Percentiles rank a stretch among this genome's conserved stretches.
These are phyloP conservation scores for Heterohyrax brucei DNA, from an alignment of 2,797 vertebrate genomes.

Conservation along the genomic window DNA sequence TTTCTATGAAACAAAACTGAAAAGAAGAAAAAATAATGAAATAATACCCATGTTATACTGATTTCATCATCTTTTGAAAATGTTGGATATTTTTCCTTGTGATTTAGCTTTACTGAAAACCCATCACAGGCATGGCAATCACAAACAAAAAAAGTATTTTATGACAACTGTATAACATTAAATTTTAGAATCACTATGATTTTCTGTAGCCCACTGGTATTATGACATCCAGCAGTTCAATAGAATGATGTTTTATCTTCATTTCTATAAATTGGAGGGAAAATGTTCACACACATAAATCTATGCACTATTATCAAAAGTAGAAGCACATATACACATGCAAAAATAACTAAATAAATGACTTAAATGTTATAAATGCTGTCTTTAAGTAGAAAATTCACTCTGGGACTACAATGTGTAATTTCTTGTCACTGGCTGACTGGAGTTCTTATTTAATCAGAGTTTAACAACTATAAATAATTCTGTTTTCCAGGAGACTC, in stretches of 20 bases:
- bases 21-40: not conserved
- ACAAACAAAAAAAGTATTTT: not conserved
- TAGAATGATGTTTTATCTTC: conserved; percentile 15
- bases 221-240: conserved; percentile 58
- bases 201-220: not conserved
- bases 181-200: conserved; percentile 64
- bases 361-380: conserved; percentile 8
- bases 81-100: not conserved
- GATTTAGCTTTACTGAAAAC: conserved; percentile 20
- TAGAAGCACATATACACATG: not conserved
- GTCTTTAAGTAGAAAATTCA: not conserved
- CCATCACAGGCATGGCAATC: not conserved
- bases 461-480: conserved; percentile 84
- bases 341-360: not conserved
- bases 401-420: conserved; percentile 77
- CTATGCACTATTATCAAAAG: conserved; percentile 33
- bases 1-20: not conserved
- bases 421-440: conserved; percentile 79
- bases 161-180: not conserved
- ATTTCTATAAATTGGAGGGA: not conserved
- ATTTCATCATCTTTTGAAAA: not conserved
- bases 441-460: conserved; percentile 84
- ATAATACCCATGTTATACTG: not conserved
- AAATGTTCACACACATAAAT: not conserved
- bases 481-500: conserved; percentile 86